Conservation (phyloP, 2,113 vertebrate genomes). For the Ochotona curzoniae region DNA sequence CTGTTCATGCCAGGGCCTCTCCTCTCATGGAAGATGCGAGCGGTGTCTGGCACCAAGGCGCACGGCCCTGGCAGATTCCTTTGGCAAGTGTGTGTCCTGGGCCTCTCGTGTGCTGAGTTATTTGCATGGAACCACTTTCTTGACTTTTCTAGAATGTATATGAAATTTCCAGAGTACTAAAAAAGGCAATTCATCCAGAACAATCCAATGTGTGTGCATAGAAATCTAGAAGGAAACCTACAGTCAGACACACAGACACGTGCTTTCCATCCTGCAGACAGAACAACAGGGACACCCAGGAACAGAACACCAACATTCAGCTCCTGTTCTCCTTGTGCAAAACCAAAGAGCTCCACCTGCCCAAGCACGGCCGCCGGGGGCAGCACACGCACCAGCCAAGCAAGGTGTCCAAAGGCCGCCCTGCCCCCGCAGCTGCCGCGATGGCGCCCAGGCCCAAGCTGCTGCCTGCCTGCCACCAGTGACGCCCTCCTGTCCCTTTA, state of each 20-base stretch:
- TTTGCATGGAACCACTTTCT: slow-evolving; percentile 12
- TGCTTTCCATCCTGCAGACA: slow-evolving; percentile 7
- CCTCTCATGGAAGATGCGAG: background rate
- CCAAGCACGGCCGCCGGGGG: too few relatives aligned
- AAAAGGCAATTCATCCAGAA: slow-evolving; percentile 53
- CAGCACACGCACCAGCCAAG: too few relatives aligned
- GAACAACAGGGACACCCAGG: background rate
- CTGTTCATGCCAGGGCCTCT: background rate
- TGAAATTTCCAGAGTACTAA: slow-evolving; percentile 11
- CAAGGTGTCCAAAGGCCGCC: slow-evolving; percentile 55
- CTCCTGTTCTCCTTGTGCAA: background rate
- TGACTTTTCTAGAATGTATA: slow-evolving; percentile 19
- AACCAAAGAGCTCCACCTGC: too few relatives aligned
- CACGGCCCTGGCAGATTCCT: background rate
- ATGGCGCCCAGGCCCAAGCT: slow-evolving; percentile 85
- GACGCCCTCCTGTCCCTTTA: slow-evolving; percentile 93
- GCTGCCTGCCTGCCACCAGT: slow-evolving; percentile 88
- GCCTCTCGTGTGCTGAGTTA: background rate
- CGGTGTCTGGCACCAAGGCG: accelerated
- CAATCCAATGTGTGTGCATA: slow-evolving; percentile 39
- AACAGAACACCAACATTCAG: background rate
- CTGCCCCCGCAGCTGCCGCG: slow-evolving; percentile 83
- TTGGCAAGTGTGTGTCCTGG: slow-evolving; percentile 19
- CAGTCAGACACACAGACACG: slow-evolving; percentile 44
- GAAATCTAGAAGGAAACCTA: slow-evolving; percentile 41